Conservation (phyloP, 2,113 vertebrate species). For the Notiomystis cincta region DNA sequence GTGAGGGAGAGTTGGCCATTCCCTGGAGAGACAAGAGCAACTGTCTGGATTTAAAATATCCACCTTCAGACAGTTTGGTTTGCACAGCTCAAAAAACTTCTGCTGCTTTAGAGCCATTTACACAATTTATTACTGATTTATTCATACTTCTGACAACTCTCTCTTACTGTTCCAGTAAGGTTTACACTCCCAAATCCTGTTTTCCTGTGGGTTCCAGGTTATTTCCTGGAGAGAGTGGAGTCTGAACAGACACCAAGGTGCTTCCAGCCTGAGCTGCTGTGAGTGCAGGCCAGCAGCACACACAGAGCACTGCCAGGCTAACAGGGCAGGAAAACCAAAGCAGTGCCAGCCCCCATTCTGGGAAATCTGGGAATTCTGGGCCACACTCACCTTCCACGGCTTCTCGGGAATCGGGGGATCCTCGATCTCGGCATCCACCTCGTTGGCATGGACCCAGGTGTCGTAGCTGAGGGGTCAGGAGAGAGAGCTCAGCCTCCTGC, state of each 20-base stretch:
- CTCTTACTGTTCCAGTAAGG: background rate
- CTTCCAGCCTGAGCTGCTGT: background rate
- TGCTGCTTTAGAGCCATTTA: background rate
- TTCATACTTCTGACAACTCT: background rate
- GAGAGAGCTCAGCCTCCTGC: background rate
- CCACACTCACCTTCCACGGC: constrained; percentile 86
- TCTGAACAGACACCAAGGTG: background rate
- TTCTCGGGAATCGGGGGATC: constrained; percentile 89
- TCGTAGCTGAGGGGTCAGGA: constrained; percentile 81
- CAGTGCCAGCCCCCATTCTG: background rate
- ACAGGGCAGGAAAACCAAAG: background rate
- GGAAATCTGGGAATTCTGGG: accelerated
- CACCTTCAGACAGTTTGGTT: background rate
- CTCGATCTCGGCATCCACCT: constrained; percentile 90
- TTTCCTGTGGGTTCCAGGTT: no score
- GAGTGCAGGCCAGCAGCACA: background rate
- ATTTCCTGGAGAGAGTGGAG: background rate
- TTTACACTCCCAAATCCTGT: no score
- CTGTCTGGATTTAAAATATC: background rate
- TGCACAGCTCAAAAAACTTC: background rate
- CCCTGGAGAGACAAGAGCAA: background rate
- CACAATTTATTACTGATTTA: background rate
- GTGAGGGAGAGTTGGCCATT: accelerated
- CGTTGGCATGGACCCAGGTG: constrained; percentile 88
- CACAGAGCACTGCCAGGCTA: background rate